phyloP scores from a whole-genome alignment of 2,113 vertebrate species.

The Phyllopteryx taeniolatus region DNA sequence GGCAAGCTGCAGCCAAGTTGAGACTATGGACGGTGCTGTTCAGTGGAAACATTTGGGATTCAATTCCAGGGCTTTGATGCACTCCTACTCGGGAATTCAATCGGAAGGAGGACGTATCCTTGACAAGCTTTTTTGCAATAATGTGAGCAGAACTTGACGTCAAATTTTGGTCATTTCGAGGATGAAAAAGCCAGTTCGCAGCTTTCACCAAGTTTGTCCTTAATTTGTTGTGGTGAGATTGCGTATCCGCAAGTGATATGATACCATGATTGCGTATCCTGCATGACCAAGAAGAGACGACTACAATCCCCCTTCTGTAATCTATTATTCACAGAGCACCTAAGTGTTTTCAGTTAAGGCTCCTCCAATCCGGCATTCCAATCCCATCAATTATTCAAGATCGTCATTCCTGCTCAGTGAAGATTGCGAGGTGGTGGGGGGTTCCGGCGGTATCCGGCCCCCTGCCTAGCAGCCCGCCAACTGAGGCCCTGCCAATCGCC shows the following conservation, averaged over 20 bases:
- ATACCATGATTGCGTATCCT: slow-evolving; percentile 19
- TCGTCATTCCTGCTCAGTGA: slow-evolving; percentile 48
- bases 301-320: slow-evolving; percentile 53
- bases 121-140: too few species aligned
- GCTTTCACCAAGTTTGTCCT: too few species aligned
- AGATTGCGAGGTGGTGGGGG: slow-evolving; percentile 31
- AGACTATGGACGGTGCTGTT: too few species aligned
- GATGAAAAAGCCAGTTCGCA: too few species aligned
- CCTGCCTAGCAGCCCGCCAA: slow-evolving; percentile 25
- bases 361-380: slow-evolving; percentile 61
- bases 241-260: background rate
- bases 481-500: slow-evolving; percentile 49
- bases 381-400: slow-evolving; percentile 70
- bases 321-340: slow-evolving; percentile 67
- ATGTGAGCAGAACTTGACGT: too few species aligned
- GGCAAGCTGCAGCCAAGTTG: too few species aligned
- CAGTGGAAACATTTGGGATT: too few species aligned
- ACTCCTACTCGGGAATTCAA: too few species aligned
- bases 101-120: too few species aligned
- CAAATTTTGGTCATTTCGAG: too few species aligned
- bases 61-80: too few species aligned
- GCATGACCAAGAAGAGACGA: slow-evolving; percentile 56
- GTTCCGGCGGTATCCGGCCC: slow-evolving; percentile 37
- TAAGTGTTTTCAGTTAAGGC: slow-evolving; percentile 72
- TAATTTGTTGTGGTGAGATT: background rate